Percentiles rank a stretch among this genome's conserved stretches.
Evolutionary conservation across 2,797 vertebrate genomes (phyloP).

Genomic region (Urosaurus nigricauda): DNA sequence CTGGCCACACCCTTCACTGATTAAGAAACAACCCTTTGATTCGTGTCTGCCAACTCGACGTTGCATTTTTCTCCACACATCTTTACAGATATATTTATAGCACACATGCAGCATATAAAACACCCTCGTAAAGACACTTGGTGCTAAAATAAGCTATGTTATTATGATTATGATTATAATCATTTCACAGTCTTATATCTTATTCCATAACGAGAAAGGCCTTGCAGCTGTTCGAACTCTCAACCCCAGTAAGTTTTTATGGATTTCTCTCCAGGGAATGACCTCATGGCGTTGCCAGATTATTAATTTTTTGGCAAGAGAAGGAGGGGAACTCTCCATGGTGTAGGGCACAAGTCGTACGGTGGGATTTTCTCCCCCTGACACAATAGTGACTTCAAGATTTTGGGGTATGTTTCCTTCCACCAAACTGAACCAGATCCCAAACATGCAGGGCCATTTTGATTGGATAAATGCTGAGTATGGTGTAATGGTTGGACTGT

Average conservation of each 20-base stretch:
- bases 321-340: constrained; percentile 33
- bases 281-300: constrained; percentile 69
- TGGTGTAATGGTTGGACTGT: too few species aligned
- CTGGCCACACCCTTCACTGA: constrained; percentile 13
- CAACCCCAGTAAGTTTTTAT: constrained; percentile 55
- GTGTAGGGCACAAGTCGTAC: not conserved
- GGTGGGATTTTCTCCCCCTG: not conserved
- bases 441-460: too few species aligned
- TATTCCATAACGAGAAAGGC: constrained; percentile 75
- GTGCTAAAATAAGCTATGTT: constrained; percentile 77
- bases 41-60: constrained; percentile 74
- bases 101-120: constrained; percentile 79
- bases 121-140: constrained; percentile 73
- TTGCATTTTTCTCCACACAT: constrained; percentile 70
- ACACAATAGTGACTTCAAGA: not conserved
- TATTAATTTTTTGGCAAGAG: constrained; percentile 1
- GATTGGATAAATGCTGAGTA: too few species aligned
- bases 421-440: too few species aligned
- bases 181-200: constrained; percentile 75
- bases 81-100: constrained; percentile 83
- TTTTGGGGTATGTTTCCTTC: not conserved
- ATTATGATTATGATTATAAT: constrained; percentile 66
- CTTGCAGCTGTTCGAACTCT: constrained; percentile 69
- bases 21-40: constrained; percentile 61
- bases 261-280: constrained; percentile 64